phyloP scores from a whole-genome alignment of 2,113 vertebrate species.

The Rattus norvegicus region GRCr8 NC_086022.1:175408001-175408500 shows the following conservation, averaged over 20 bases:
- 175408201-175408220: background rate
- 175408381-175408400: background rate
- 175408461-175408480: background rate
- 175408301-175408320: background rate
- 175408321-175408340: background rate
- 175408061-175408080: too few relatives aligned
- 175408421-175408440: background rate
- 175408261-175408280: background rate
- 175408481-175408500: background rate
- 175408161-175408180: background rate
- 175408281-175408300: background rate
- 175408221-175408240: background rate
- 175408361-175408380: background rate
- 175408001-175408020: too few relatives aligned
- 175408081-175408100: too few relatives aligned
- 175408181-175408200: background rate
- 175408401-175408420: background rate
- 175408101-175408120: background rate
- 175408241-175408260: background rate
- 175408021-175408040: too few relatives aligned
- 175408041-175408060: too few relatives aligned
- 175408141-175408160: background rate
- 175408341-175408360: background rate
- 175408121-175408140: background rate
- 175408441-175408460: background rate